Evolutionary conservation across 2,888 invertebrate species (phyloP).

Genomic region (Caradrina clavipalpis): DNA sequence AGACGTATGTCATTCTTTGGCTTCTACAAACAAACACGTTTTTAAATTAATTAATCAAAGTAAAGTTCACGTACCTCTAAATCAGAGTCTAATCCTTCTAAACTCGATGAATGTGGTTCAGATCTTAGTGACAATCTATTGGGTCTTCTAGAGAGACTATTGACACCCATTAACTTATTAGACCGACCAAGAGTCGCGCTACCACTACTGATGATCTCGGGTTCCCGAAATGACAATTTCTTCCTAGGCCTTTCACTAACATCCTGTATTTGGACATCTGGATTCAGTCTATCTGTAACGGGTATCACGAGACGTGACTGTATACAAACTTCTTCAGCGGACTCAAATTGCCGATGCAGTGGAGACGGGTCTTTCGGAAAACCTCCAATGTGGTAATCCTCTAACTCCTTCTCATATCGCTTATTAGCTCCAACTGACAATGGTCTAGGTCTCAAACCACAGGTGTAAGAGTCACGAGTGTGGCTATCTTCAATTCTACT

Average conservation of each 20-base stretch:
- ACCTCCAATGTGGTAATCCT: conserved; percentile 72
- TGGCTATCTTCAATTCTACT: conserved; percentile 78
- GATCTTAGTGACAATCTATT: conserved; percentile 78
- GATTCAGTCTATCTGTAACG: conserved; percentile 81
- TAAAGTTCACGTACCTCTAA: conserved; percentile 87
- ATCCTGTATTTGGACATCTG: conserved; percentile 78
- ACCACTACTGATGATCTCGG: conserved; percentile 92
- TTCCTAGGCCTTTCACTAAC: conserved; percentile 93
- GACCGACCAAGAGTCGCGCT: conserved; percentile 82
- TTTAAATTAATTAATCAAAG: conserved; percentile 34
- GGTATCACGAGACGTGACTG: conserved; percentile 86
- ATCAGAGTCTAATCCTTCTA: conserved; percentile 91
- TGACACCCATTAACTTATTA: conserved; percentile 86
- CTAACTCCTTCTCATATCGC: conserved; percentile 78
- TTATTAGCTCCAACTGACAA: conserved; percentile 84
- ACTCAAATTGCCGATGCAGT: conserved; percentile 76
- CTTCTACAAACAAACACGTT: conserved; percentile 33
- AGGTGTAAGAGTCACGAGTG: conserved; percentile 70
- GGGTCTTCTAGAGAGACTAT: conserved; percentile 80
- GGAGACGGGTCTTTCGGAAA: conserved; percentile 75
- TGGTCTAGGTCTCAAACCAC: conserved; percentile 77
- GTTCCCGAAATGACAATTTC: conserved; percentile 96
- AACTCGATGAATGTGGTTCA: conserved; percentile 83
- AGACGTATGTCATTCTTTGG: conserved; percentile 31
- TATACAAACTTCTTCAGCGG: conserved; percentile 83